Conservation (phyloP, 1,140 invertebrate species). For the Drosophila rhopaloa region DNA sequence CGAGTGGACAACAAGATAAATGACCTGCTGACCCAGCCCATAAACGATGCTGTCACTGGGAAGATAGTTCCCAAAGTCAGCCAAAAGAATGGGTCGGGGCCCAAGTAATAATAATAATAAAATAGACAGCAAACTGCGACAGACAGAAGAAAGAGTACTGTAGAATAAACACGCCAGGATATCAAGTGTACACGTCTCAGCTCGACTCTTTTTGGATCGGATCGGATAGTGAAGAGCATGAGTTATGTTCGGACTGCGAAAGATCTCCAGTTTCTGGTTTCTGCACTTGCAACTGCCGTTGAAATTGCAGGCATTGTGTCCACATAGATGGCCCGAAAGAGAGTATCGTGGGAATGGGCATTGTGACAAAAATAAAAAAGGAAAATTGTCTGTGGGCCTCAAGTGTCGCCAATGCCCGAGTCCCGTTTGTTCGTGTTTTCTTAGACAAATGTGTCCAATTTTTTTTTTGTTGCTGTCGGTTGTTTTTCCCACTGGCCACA, state of each 20-base stretch:
- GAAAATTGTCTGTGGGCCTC: slow-evolving; percentile 64
- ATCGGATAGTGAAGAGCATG: slow-evolving; percentile 50
- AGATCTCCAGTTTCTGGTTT: slow-evolving; percentile 72
- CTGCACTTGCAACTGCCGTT: slow-evolving; percentile 68
- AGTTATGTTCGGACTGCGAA: slow-evolving; percentile 66
- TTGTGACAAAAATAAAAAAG: slow-evolving; percentile 59
- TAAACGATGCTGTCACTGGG: slow-evolving; percentile 79
- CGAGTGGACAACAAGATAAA: slow-evolving; percentile 59
- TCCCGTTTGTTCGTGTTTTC: slow-evolving; percentile 47
- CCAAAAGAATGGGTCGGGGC: slow-evolving; percentile 49
- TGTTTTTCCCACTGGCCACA: slow-evolving; percentile 59
- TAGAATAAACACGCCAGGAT: slow-evolving; percentile 83
- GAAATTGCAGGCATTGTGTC: slow-evolving; percentile 47
- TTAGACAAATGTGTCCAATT: slow-evolving; percentile 77
- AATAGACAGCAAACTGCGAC: slow-evolving; percentile 40
- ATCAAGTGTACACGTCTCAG: slow-evolving; percentile 75
- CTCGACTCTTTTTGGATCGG: slow-evolving; percentile 12
- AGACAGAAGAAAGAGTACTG: slow-evolving; percentile 71
- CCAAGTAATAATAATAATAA: slow-evolving; percentile 71
- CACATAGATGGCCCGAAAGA: slow-evolving; percentile 61
- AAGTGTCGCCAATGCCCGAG: slow-evolving; percentile 69
- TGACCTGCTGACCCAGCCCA: slow-evolving; percentile 67
- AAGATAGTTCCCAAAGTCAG: slow-evolving; percentile 74
- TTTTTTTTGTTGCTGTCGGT: slow-evolving; percentile 41
- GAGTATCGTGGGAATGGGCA: slow-evolving; percentile 81